phyloP scores from a whole-genome alignment of 2,113 vertebrate species.

The Pedetes capensis region DNA sequence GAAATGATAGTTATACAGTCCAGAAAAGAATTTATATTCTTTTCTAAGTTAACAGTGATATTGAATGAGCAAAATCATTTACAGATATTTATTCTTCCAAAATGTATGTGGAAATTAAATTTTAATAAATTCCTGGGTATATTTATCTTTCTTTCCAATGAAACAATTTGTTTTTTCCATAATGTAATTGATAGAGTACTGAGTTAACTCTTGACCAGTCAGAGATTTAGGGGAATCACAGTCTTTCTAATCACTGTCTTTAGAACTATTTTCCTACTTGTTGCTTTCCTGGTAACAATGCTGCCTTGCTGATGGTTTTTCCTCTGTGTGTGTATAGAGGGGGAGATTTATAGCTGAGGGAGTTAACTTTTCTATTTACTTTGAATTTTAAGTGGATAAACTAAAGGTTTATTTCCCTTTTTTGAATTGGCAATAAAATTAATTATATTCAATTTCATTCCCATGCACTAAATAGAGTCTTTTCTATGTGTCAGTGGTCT shows the following conservation, averaged over 20 bases:
- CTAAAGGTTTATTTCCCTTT: background rate
- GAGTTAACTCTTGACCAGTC: background rate
- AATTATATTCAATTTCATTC: slow-evolving; percentile 34
- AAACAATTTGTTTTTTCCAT: background rate
- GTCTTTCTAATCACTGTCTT: background rate
- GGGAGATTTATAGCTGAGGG: background rate
- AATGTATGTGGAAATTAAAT: slow-evolving; percentile 16
- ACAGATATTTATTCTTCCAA: background rate
- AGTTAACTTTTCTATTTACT: slow-evolving; percentile 32
- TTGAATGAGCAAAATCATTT: background rate
- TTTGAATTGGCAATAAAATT: background rate
- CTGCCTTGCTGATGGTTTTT: background rate
- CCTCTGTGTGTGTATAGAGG: background rate
- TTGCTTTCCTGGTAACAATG: background rate
- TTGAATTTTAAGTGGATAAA: slow-evolving; percentile 38
- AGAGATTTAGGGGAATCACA: background rate
- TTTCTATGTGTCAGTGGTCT: slow-evolving; percentile 20
- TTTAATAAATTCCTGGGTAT: background rate
- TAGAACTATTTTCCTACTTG: background rate
- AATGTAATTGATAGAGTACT: background rate
- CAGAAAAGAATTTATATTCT: background rate
- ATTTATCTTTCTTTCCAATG: background rate
- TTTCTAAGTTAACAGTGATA: slow-evolving; percentile 2
- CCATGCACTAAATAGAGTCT: background rate
- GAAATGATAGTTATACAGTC: background rate